Evolutionary conservation across 2,797 vertebrate genomes (phyloP).

Genomic region (Selene dorsalis): DNA sequence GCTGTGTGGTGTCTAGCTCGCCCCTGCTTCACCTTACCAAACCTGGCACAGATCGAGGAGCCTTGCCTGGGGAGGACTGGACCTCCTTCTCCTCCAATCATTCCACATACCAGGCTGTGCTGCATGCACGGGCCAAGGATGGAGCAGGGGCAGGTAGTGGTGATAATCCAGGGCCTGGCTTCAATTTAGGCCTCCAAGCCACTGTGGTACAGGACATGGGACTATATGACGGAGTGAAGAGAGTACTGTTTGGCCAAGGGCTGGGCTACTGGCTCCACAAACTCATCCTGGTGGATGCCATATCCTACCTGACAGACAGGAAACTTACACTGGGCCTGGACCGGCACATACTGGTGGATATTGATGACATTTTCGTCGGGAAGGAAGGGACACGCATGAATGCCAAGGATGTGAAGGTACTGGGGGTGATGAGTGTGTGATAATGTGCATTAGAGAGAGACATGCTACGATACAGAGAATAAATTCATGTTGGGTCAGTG

Average conservation of each 20-base stretch:
- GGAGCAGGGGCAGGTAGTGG: conserved; percentile 73
- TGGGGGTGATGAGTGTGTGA: conserved; percentile 47
- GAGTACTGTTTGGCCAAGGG: conserved; percentile 95
- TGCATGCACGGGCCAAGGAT: conserved; percentile 85
- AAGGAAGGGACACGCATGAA: conserved; percentile 99
- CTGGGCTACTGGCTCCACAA: conserved; percentile 97
- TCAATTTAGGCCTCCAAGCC: conserved; percentile 80
- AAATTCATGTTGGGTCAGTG: conserved; percentile 23
- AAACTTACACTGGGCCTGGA: conserved; percentile 91
- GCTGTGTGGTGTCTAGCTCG: conserved; percentile 91
- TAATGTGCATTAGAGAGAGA: conserved; percentile 28
- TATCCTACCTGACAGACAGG: conserved; percentile 93
- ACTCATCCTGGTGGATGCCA: conserved; percentile 94
- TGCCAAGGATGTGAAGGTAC: conserved; percentile 96
- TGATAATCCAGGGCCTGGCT: conserved; percentile 74
- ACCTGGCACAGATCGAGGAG: conserved; percentile 88
- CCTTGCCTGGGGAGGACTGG: conserved; percentile 95
- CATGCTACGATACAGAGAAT: conserved; percentile 9
- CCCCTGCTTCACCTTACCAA: conserved; percentile 93
- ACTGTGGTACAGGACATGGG: conserved; percentile 95
- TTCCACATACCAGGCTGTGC: conserved; percentile 93
- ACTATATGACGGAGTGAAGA: conserved; percentile 93
- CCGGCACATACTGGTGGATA: conserved; percentile 95
- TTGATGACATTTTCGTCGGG: conserved; percentile 98
- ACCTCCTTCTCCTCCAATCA: conserved; percentile 95